A percentile compares a stretch with the other conserved stretches of the same genome.
Evolutionary conservation across 1,140 invertebrate species (phyloP).

Genomic region (Eufriesea mexicana): DNA sequence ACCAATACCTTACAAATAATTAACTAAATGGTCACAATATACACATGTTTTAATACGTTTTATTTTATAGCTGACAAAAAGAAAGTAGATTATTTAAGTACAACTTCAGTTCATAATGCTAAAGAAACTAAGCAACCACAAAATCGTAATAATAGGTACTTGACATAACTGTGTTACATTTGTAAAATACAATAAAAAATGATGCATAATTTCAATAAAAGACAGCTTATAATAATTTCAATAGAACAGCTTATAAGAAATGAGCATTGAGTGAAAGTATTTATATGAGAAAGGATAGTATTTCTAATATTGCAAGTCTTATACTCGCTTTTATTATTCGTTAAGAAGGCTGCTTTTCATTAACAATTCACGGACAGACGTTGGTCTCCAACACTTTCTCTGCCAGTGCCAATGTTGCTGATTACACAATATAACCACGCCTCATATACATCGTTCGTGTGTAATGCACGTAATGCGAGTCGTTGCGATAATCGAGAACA

Average conservation of each 20-base stretch:
- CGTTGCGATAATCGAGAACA: slow-evolving; percentile 64
- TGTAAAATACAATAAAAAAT: neutral
- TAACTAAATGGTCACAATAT: neutral
- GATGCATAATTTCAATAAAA: neutral
- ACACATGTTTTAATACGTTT: neutral
- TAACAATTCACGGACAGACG: slow-evolving; percentile 51
- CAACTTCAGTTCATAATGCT: neutral
- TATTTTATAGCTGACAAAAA: neutral
- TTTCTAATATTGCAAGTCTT: neutral
- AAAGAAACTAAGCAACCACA: neutral
- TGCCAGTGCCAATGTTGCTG: slow-evolving; percentile 54
- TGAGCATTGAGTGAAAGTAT: neutral
- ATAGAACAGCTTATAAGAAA: neutral
- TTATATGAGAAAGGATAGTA: neutral
- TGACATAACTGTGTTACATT: no score
- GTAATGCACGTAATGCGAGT: slow-evolving; percentile 64
- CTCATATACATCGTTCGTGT: slow-evolving; percentile 55
- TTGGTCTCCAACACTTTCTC: slow-evolving; percentile 63
- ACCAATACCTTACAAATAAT: neutral
- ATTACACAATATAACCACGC: slow-evolving; percentile 70
- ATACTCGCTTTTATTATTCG: slow-evolving; percentile 11
- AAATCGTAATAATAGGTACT: neutral
- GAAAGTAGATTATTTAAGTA: neutral
- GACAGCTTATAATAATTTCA: neutral
- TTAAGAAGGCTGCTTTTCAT: slow-evolving; percentile 34